Conservation (phyloP, 2,888 invertebrate genomes). For the Biston betularia region DNA sequence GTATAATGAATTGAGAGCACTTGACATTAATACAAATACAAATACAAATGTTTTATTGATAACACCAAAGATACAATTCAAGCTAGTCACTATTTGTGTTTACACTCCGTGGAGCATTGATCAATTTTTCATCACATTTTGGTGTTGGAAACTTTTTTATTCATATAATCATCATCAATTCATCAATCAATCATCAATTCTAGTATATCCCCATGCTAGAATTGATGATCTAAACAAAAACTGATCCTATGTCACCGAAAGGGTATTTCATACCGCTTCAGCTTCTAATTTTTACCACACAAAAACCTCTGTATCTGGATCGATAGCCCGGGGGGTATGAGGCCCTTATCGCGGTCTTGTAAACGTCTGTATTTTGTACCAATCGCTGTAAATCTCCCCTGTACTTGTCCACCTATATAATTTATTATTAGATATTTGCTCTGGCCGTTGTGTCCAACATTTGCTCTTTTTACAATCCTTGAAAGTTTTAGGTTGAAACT, state of each 20-base stretch:
- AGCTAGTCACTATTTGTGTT: no score
- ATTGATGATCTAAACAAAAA: no score
- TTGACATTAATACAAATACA: no score
- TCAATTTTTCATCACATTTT: no score
- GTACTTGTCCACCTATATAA: slow-evolving; percentile 29
- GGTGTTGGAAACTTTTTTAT: no score
- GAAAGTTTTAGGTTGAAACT: not conserved
- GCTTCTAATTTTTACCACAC: slow-evolving; percentile 40
- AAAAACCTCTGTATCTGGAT: slow-evolving; percentile 46
- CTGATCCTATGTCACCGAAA: not conserved
- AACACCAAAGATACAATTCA: no score
- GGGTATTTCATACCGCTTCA: not conserved
- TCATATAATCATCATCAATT: no score
- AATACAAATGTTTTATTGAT: no score
- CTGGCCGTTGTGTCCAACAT: not conserved
- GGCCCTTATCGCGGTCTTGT: slow-evolving; percentile 55
- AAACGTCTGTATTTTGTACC: slow-evolving; percentile 49
- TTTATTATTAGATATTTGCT: slow-evolving; percentile 21
- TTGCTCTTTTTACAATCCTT: not conserved
- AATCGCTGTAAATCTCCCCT: slow-evolving; percentile 47
- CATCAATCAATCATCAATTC: no score
- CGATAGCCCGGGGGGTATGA: slow-evolving; percentile 44
- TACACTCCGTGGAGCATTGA: no score
- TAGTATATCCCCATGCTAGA: no score
- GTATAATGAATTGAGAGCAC: no score